A percentile compares a stretch with the other conserved stretches of the same genome.
Evolutionary conservation across 2,113 vertebrate genomes (phyloP).

Genomic region (Speoplatyrhinus poulsoni): DNA sequence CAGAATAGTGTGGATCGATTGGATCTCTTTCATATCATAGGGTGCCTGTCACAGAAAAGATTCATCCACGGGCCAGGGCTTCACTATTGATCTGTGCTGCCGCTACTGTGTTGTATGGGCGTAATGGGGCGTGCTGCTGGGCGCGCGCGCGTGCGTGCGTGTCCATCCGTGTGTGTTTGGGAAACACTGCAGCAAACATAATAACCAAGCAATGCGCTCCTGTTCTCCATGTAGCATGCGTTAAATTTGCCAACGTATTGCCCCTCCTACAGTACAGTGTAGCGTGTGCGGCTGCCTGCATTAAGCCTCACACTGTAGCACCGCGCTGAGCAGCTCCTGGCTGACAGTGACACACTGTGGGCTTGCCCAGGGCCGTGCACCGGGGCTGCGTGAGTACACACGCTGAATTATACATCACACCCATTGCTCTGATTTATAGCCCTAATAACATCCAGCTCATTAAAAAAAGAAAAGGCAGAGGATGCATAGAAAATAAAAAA

Average conservation of each 20-base stretch:
- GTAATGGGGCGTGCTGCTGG: conserved; percentile 56
- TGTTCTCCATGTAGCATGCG: conserved; percentile 63
- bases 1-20: conserved; percentile 90
- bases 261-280: background rate
- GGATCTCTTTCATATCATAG: conserved; percentile 82
- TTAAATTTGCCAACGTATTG: conserved; percentile 7
- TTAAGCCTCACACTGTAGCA: conserved; percentile 26
- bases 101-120: conserved; percentile 80
- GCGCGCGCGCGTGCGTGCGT: conserved; percentile 35
- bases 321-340: conserved; percentile 58
- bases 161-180: background rate
- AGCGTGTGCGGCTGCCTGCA: background rate
- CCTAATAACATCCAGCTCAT: conserved; percentile 99
- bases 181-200: background rate
- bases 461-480: conserved; percentile 87
- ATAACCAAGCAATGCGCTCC: background rate
- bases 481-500: conserved; percentile 74
- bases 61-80: conserved; percentile 72
- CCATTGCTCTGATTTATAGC: conserved; percentile 98
- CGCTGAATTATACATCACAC: conserved; percentile 99
- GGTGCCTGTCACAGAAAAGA: conserved; percentile 74
- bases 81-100: conserved; percentile 83
- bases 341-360: conserved; percentile 98
- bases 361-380: conserved; percentile 88
- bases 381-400: conserved; percentile 96